Conservation (phyloP, 1,140 invertebrate genomes). For the Coenobita brevimanus region DNA sequence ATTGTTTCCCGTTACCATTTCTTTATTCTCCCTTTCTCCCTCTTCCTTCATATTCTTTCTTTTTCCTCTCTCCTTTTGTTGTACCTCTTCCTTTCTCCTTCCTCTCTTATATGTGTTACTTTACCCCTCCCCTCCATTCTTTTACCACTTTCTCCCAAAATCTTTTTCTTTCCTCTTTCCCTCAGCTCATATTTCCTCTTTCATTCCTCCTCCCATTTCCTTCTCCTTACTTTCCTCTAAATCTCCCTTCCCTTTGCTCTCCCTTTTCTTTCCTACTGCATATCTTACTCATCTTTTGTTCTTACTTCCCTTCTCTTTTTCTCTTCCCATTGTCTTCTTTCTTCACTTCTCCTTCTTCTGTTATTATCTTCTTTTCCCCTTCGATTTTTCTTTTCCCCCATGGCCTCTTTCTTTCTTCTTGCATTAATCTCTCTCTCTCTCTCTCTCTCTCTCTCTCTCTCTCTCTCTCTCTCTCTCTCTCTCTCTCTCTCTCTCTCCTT, state of each 20-base stretch:
- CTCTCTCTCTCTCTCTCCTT: not conserved
- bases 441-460: not conserved
- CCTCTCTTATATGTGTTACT: not conserved
- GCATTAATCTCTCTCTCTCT: too few species aligned
- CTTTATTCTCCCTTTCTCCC: conserved; percentile 2
- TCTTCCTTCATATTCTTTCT: not conserved
- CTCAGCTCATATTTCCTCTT: not conserved
- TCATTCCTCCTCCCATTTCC: not conserved
- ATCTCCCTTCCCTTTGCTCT: too few species aligned
- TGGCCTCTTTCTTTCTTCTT: too few species aligned
- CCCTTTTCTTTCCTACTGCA: not conserved
- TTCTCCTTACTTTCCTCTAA: not conserved
- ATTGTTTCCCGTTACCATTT: not conserved
- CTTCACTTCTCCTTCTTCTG: too few species aligned
- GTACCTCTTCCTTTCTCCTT: not conserved
- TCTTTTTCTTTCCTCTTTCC: not conserved
- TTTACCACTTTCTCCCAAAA: not conserved
- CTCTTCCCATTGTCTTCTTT: too few species aligned
- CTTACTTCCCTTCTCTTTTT: too few species aligned
- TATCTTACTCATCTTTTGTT: not conserved
- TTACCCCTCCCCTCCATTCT: not conserved
- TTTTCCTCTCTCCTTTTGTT: not conserved
- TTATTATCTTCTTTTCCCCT: too few species aligned
- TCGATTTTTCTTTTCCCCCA: too few species aligned
- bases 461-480: not conserved